These are phyloP conservation scores for Meiosimyza decipiens DNA, from an alignment of 2,888 invertebrate species.

Conservation along the genomic window DNA sequence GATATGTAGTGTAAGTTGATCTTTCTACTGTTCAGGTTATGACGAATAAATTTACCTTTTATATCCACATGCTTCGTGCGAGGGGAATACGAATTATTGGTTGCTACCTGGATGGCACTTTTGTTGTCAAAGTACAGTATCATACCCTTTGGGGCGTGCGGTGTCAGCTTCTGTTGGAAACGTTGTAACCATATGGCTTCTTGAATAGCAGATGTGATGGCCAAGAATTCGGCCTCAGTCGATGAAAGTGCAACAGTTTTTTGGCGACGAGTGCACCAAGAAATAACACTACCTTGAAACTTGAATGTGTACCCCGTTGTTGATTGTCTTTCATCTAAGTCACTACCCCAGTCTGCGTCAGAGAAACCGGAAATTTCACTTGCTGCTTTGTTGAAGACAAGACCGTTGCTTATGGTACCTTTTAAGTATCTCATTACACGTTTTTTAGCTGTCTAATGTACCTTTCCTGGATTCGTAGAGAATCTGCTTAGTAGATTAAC, in stretches of 20 bases:
- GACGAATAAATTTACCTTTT: constrained; percentile 8
- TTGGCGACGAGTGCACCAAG: constrained; percentile 26
- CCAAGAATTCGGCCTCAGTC: constrained; percentile 5
- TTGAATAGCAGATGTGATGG: constrained; percentile 31
- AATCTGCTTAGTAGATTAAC: constrained; percentile 39
- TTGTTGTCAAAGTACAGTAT: constrained; percentile 26
- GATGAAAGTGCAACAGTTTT: constrained; percentile 27
- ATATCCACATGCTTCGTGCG: constrained; percentile 25
- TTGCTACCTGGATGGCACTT: constrained; percentile 19
- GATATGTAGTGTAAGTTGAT: too few relatives aligned
- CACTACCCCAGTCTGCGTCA: constrained; percentile 41
- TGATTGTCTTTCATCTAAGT: constrained; percentile 27
- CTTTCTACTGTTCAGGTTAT: not conserved
- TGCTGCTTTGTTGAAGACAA: constrained; percentile 4
- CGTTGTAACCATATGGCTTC: constrained; percentile 34
- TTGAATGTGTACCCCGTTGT: constrained; percentile 32
- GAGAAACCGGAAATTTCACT: constrained; percentile 30
- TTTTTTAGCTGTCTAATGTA: constrained; percentile 39
- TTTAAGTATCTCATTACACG: constrained; percentile 38
- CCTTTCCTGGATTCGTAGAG: constrained; percentile 32
- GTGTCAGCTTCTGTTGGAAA: constrained; percentile 28
- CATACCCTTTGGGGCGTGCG: not conserved
- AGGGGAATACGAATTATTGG: constrained; percentile 15
- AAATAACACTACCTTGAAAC: constrained; percentile 24
- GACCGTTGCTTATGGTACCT: too few relatives aligned